Conservation (phyloP, 1,140 invertebrate genomes). For the Anastrepha ludens region DNA sequence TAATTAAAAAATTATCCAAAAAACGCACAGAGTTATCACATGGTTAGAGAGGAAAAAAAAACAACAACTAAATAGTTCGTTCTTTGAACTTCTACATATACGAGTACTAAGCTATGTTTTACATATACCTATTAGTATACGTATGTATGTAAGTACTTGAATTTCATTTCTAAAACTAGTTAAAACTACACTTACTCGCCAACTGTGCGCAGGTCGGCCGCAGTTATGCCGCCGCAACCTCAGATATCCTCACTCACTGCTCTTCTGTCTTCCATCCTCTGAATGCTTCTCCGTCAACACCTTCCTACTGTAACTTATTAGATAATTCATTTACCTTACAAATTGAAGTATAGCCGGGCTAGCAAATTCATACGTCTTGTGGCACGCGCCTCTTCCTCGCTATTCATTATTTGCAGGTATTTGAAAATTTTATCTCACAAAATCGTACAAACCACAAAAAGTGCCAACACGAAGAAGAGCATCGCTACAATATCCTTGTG, state of each 20-base stretch:
- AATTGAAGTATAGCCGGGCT: slow-evolving; percentile 26
- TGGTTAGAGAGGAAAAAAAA: slow-evolving; percentile 9
- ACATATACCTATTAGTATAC: neutral
- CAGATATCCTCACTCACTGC: neutral
- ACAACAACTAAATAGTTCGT: neutral
- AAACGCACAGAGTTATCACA: slow-evolving; percentile 29
- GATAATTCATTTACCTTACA: slow-evolving; percentile 29
- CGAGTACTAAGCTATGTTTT: no score
- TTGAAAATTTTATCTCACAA: slow-evolving; percentile 70
- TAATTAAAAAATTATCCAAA: neutral
- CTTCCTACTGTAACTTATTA: slow-evolving; percentile 1
- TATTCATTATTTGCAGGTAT: slow-evolving; percentile 45
- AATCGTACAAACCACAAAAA: slow-evolving; percentile 72
- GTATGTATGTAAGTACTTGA: neutral
- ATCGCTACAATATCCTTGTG: slow-evolving; percentile 71
- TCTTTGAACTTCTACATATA: neutral
- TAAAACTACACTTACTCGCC: slow-evolving; percentile 43
- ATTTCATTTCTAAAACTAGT: slow-evolving; percentile 23
- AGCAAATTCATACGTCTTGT: slow-evolving; percentile 43
- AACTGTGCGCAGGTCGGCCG: neutral
- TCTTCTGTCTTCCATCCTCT: neutral
- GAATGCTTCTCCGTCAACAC: neutral
- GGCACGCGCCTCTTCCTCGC: slow-evolving; percentile 26
- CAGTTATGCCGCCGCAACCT: neutral
- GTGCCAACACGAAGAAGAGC: slow-evolving; percentile 69